Percentiles rank a stretch among this genome's conserved stretches.
Conservation (phyloP, 2,888 invertebrate species). For the Nymphalis urticae region DNA sequence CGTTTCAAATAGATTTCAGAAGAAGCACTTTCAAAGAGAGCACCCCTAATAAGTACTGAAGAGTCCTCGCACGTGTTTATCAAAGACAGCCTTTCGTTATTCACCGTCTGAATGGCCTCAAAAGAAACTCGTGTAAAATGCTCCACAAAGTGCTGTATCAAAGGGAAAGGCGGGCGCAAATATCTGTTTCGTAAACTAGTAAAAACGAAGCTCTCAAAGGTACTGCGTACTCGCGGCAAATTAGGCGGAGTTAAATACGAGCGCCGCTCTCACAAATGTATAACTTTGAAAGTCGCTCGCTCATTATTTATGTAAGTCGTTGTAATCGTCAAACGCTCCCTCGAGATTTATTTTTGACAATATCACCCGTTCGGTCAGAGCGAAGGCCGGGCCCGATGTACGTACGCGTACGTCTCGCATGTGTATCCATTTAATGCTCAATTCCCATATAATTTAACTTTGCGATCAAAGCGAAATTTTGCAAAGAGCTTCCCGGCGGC, state of each 20-base stretch:
- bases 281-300: constrained; percentile 75
- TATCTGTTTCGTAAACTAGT: constrained; percentile 82
- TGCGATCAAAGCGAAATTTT: constrained; percentile 82
- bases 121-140: constrained; percentile 82
- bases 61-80: constrained; percentile 83
- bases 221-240: constrained; percentile 79
- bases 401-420: constrained; percentile 59
- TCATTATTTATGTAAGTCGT: constrained; percentile 78
- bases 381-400: constrained; percentile 38
- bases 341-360: constrained; percentile 61
- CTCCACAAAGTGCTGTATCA: constrained; percentile 82
- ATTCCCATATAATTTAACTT: constrained; percentile 83
- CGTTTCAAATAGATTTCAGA: constrained; percentile 81
- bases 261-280: constrained; percentile 73
- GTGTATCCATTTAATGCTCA: constrained; percentile 81
- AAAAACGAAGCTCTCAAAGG: constrained; percentile 81
- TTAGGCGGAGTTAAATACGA: constrained; percentile 81
- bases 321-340: constrained; percentile 71
- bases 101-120: constrained; percentile 82
- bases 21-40: constrained; percentile 81
- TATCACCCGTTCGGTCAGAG: constrained; percentile 54
- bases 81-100: constrained; percentile 83
- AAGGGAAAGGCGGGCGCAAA: constrained; percentile 81
- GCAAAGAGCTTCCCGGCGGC: constrained; percentile 80
- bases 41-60: constrained; percentile 82